These are phyloP conservation scores for Chaitophorus viminalis DNA, from an alignment of 2,888 invertebrate genomes.

Conservation along the genomic window DNA sequence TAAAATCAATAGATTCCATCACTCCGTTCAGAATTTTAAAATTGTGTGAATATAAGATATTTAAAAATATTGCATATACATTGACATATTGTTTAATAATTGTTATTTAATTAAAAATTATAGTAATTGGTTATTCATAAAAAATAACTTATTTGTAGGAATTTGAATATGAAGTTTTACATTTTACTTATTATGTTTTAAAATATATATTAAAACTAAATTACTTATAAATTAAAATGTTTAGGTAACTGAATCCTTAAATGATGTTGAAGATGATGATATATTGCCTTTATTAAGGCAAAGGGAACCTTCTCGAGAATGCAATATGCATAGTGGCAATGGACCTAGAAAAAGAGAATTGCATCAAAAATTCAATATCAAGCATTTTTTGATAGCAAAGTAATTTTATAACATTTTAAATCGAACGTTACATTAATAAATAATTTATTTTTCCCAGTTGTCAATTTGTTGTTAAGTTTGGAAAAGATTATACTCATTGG, in stretches of 20 bases:
- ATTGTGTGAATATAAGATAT: too few species aligned
- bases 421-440: background rate
- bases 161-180: too few species aligned
- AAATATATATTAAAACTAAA: too few species aligned
- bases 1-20: too few species aligned
- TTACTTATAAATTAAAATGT: background rate
- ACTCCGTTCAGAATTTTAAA: too few species aligned
- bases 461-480: constrained; percentile 91
- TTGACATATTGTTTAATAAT: too few species aligned
- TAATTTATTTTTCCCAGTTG: constrained; percentile 73
- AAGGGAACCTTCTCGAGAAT: constrained; percentile 20
- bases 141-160: too few species aligned
- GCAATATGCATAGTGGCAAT: constrained; percentile 24
- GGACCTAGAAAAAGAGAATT: constrained; percentile 41
- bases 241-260: constrained; percentile 56
- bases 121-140: too few species aligned
- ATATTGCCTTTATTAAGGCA: constrained; percentile 45
- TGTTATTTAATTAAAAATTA: too few species aligned
- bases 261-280: constrained; percentile 53
- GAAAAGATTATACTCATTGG: constrained; percentile 82
- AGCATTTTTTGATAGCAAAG: constrained; percentile 94
- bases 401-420: constrained; percentile 69
- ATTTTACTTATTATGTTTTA: too few species aligned
- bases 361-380: constrained; percentile 87
- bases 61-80: too few species aligned